Percentiles rank a stretch among this genome's conserved stretches.
These are phyloP conservation scores for Pachyramphus minor DNA, from an alignment of 2,113 vertebrate species.

Conservation along the genomic window DNA sequence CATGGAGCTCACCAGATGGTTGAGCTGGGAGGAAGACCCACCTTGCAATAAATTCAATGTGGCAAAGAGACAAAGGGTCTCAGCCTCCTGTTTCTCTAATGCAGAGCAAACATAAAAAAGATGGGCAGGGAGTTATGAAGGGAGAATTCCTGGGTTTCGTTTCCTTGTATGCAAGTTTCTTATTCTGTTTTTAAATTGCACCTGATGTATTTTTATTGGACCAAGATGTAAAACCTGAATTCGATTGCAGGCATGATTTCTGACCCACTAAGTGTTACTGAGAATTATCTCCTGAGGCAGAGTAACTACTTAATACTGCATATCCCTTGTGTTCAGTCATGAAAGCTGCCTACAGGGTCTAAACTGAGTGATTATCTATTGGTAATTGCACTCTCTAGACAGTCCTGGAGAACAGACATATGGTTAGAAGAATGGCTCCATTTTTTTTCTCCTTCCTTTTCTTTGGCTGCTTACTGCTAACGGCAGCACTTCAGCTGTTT, in stretches of 20 bases:
- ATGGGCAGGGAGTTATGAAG: neutral
- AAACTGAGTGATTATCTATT: conserved; percentile 37
- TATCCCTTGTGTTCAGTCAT: conserved; percentile 13
- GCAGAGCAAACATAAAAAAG: neutral
- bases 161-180: neutral
- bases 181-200: neutral
- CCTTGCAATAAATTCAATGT: neutral
- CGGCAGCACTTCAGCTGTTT: neutral
- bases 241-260: conserved; percentile 13
- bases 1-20: neutral
- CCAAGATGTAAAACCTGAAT: neutral
- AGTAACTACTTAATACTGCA: neutral
- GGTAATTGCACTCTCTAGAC: conserved; percentile 34
- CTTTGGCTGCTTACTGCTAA: conserved; percentile 29
- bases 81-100: neutral
- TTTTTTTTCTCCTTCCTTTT: neutral
- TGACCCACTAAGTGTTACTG: conserved; percentile 10
- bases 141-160: neutral
- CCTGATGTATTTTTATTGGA: conserved; percentile 41
- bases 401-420: conserved; percentile 25
- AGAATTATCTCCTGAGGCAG: conserved; percentile 25
- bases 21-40: neutral
- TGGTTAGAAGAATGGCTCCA: neutral
- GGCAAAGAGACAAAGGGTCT: neutral
- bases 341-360: conserved; percentile 17